Evolutionary conservation across 2,113 vertebrate genomes (phyloP), one percentile per base, ranked within the genome.

Genomic region (Arvicanthis niloticus): DNA sequence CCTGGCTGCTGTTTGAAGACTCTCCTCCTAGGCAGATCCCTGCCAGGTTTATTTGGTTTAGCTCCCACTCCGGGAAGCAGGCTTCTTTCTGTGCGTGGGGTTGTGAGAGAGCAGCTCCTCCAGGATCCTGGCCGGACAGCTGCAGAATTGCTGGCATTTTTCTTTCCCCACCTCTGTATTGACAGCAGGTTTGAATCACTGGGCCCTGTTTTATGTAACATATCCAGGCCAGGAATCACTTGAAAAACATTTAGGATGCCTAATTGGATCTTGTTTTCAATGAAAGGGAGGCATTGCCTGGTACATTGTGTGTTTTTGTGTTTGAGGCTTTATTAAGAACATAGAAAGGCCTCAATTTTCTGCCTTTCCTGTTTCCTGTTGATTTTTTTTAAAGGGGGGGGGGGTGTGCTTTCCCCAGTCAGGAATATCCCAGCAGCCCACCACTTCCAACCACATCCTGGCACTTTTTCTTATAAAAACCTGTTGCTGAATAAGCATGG

Each of bases 181-280:
- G 78, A 95, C 88, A 96, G 97, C 96, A 92, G 96, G 82, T 94
- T 97, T 97, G 89, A 97, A 93, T 97, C 97, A 97, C 51, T 19
- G 91, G 12, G 15, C 56, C 80, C 80, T 88, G 88, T 96, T 97
- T 98, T 95, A 91, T 97, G 77, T 96, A 96, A 89, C 53, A 81
- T 34, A 81, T 73, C 31, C 89, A 88, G 60, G n/a, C 34, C 53
- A 97, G 70, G 94, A 97, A 81, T 78, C 93, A 34, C 91, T 97
- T 93, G 67, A 92, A 75, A 97, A 88, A 73, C 81, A 29, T 45
- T 96, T 42, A 31, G 0, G n/a, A 82, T 91, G 40, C 53, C 96
- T 88, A 96, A 26, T 97, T 98, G 94, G 96, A 88, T 95, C 82
- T 94, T 95, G 11, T 70, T 81, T 97, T 8, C 67, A 65, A n/a